These are phyloP conservation scores for Ceyx melanurus DNA, from an alignment of 2,113 vertebrate species.

Conservation along the genomic window DNA sequence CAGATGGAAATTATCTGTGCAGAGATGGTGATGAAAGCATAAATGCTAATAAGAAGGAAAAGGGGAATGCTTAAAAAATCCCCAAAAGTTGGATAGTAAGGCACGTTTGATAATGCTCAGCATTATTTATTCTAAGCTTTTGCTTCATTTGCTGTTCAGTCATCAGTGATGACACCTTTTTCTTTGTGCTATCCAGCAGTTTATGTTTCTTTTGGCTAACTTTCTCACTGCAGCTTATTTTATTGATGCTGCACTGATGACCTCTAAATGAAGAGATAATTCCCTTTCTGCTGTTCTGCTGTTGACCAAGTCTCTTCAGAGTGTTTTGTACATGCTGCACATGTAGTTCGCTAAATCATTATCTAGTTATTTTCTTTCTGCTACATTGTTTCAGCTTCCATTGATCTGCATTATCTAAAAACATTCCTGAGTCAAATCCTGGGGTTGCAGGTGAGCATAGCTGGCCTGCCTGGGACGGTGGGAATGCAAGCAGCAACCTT, in stretches of 20 bases:
- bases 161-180: not conserved
- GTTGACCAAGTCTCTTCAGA: not conserved
- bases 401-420: not conserved
- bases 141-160: not conserved
- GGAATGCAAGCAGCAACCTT: not conserved
- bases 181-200: not conserved
- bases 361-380: not conserved
- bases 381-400: not conserved
- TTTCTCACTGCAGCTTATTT: not conserved
- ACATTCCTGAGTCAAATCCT: not conserved
- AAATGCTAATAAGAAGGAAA: not conserved
- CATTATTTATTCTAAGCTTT: not conserved
- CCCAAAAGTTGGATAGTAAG: not conserved
- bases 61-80: not conserved
- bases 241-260: not conserved
- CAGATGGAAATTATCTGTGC: not conserved
- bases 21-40: not conserved
- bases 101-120: not conserved
- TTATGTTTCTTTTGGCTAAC: not conserved
- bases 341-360: not conserved
- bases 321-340: not conserved
- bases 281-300: not conserved
- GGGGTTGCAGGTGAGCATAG: not conserved
- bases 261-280: not conserved
- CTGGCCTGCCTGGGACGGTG: not conserved